phyloP scores from a whole-genome alignment of 2,797 vertebrate species.

The Merluccius polli region DNA sequence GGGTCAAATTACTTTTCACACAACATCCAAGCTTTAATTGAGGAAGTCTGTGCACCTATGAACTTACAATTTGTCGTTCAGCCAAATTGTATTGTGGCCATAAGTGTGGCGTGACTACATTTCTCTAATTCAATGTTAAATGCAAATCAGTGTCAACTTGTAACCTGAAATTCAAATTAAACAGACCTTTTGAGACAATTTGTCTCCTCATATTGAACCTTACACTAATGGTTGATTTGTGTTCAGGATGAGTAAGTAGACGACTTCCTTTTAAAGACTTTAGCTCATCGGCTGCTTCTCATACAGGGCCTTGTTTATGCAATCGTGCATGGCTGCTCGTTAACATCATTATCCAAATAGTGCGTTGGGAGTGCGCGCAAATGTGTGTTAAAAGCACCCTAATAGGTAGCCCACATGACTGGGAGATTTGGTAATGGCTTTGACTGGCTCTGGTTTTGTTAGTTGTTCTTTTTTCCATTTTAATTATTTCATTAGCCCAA shows the following conservation, averaged over 20 bases:
- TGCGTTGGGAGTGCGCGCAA: constrained; percentile 41
- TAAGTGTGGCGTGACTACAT: too few species aligned
- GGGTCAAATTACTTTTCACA: neutral
- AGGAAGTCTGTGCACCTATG: constrained; percentile 7
- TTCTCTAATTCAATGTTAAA: neutral
- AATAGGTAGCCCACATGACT: constrained; percentile 55
- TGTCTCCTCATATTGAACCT: constrained; percentile 34
- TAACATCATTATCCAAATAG: constrained; percentile 63
- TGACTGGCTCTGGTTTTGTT: constrained; percentile 38
- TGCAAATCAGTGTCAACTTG: neutral
- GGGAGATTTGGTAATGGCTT: constrained; percentile 47
- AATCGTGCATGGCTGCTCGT: constrained; percentile 67
- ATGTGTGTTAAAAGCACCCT: constrained; percentile 63
- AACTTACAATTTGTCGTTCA: constrained; percentile 20
- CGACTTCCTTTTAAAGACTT: constrained; percentile 65
- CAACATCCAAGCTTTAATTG: neutral
- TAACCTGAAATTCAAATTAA: constrained; percentile 21
- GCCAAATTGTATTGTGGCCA: neutral
- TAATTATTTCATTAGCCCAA: constrained; percentile 42
- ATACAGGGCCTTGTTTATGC: constrained; percentile 50
- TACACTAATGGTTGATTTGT: constrained; percentile 55
- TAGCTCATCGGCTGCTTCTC: constrained; percentile 55
- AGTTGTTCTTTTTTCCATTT: constrained; percentile 21
- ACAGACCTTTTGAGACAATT: neutral
- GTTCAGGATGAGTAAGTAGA: constrained; percentile 38